These are phyloP conservation scores for Prenolepis imparis DNA, from an alignment of 2,888 invertebrate species.

Conservation along the genomic window DNA sequence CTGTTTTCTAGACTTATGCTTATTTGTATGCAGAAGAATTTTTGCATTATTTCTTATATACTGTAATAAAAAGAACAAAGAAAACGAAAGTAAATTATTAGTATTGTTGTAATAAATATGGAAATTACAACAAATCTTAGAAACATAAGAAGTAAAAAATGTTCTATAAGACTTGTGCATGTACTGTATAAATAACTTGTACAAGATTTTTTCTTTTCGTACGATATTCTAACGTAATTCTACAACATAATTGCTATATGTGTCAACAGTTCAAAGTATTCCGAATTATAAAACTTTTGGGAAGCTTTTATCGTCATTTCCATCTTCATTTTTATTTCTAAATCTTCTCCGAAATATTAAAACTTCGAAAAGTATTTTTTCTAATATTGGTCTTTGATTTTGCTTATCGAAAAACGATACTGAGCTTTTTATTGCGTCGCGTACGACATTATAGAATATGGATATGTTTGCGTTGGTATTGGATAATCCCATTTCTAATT, in stretches of 20 bases:
- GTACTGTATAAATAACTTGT: background rate
- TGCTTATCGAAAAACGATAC: constrained; percentile 16
- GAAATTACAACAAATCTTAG: background rate
- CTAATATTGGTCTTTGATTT: background rate
- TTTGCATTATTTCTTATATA: background rate
- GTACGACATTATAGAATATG: constrained; percentile 11
- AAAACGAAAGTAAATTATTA: background rate
- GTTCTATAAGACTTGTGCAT: background rate
- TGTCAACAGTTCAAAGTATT: background rate
- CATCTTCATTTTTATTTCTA: background rate
- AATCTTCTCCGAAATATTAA: background rate
- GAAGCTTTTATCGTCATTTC: background rate
- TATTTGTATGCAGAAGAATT: background rate
- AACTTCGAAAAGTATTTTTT: background rate
- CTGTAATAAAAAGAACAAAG: background rate
- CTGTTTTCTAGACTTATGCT: background rate
- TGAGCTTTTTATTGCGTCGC: background rate
- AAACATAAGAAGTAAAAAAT: background rate
- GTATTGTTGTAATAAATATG: constrained; percentile 1
- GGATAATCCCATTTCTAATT: constrained; percentile 47
- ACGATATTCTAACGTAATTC: background rate
- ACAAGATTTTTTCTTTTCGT: background rate
- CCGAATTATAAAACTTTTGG: background rate
- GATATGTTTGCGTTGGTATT: constrained; percentile 30
- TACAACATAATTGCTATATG: background rate